Evolutionary conservation across 2,797 vertebrate species (phyloP).

Genomic region (Hydrophis major): DNA sequence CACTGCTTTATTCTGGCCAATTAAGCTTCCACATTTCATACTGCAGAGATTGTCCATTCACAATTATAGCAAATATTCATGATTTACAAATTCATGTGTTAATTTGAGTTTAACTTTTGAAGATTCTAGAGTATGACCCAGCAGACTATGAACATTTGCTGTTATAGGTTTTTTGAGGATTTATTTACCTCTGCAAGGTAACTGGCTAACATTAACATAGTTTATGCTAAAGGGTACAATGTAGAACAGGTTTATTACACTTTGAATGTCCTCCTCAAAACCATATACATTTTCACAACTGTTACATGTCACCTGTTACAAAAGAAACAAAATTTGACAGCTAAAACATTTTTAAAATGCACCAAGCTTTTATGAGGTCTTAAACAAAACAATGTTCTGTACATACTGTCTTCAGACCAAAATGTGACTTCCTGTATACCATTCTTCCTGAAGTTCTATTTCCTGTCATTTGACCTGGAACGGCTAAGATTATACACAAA

Average conservation of each 20-base stretch:
- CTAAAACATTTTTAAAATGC: conserved; percentile 80
- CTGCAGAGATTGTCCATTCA: not conserved
- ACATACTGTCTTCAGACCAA: conserved; percentile 72
- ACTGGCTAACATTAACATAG: conserved; percentile 42
- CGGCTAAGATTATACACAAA: conserved; percentile 71
- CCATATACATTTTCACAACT: conserved; percentile 74
- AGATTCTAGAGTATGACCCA: not conserved
- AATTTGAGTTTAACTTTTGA: not conserved
- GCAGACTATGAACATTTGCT: conserved; percentile 30
- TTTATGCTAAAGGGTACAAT: conserved; percentile 66
- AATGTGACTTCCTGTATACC: conserved; percentile 73
- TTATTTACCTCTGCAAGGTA: conserved; percentile 42
- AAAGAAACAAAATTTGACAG: conserved; percentile 73
- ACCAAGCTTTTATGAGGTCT: conserved; percentile 78
- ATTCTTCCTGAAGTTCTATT: conserved; percentile 77
- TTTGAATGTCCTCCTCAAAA: conserved; percentile 70
- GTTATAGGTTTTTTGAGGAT: not conserved
- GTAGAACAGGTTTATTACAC: conserved; percentile 69
- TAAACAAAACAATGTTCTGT: conserved; percentile 79
- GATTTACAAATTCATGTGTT: not conserved
- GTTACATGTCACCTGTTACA: conserved; percentile 75
- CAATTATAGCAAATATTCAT: not conserved
- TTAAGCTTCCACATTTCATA: not conserved
- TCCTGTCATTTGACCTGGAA: conserved; percentile 90
- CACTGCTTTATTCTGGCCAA: not conserved